phyloP scores from a whole-genome alignment of 2,888 invertebrate genomes.

The Pantelozetes paolii region DNA sequence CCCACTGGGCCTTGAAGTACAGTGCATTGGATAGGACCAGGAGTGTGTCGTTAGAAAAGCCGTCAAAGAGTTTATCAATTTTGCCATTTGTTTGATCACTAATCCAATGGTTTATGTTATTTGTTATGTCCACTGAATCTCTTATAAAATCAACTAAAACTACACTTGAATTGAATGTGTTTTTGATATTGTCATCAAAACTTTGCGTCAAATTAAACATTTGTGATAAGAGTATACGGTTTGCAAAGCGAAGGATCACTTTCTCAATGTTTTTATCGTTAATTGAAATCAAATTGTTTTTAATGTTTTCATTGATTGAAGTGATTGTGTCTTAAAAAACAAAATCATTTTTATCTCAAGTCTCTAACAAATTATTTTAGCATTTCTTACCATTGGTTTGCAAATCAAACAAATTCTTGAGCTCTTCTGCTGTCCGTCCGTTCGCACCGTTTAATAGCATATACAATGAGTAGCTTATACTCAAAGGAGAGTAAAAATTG shows the following conservation, averaged over 20 bases:
- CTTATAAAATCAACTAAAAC: background rate
- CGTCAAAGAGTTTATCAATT: conserved; percentile 22
- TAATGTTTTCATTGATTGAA: background rate
- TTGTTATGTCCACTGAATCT: background rate
- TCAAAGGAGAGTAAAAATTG: conserved; percentile 21
- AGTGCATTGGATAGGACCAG: conserved; percentile 76
- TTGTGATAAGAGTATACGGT: background rate
- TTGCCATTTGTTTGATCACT: conserved; percentile 20
- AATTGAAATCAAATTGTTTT: background rate
- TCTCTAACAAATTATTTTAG: background rate
- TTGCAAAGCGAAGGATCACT: conserved; percentile 1
- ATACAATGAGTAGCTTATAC: background rate
- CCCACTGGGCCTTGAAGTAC: conserved; percentile 81
- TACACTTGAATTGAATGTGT: background rate
- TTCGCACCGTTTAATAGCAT: conserved; percentile 20
- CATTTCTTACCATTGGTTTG: background rate
- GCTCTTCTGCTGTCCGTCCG: background rate
- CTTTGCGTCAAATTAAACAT: background rate
- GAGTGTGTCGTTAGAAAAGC: conserved; percentile 59
- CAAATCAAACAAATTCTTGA: background rate
- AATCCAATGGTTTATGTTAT: conserved; percentile 6
- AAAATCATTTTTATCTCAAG: background rate
- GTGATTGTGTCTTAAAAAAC: background rate
- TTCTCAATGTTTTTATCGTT: background rate
- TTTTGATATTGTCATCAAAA: background rate